Base-by-base conservation (phyloP, 2,888 invertebrate genomes). In the Eupithecia tripunctaria region DNA sequence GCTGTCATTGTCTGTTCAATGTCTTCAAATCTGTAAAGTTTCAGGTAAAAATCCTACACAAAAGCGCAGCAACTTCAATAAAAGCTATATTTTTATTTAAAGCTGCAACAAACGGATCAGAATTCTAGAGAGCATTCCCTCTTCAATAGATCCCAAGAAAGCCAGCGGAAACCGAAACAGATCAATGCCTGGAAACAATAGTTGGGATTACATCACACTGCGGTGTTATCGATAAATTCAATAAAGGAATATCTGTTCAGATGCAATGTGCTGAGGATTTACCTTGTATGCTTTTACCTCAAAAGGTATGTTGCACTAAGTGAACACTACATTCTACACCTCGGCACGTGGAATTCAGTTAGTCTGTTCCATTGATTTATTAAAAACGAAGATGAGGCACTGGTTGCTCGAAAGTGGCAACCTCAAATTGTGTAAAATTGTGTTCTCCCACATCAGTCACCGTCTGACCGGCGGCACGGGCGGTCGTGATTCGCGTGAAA, bases 171-270 rank as follows among this genome's bases (percentile, higher is more conserved):
- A 69, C 67, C 56, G 63, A 69, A 74, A 75, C 69, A 75, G 71
- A 75, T 75, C 75, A 73, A 68, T 75, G 73, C 68, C 27, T 51
- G 63, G 66, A 75, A 76, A 76, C 76, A 76, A 76, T 72, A 65
- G 72, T 68, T 69, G 60, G 75, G 72, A 74, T 75, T 76, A 75
- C 71, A 77, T 72, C 70, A 71, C 72, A 41, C 7, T 62, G 38
- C 59, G 60, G 68, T 60, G 29, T 47, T 67, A 8, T 59, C 73
- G 64, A 79, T 76, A 76, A 74, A 79, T 76, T 76, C 75, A 72
- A 79, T 77, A 77, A 21, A 59, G 25, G 67, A 70, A 76, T 73
- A 74, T 75, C 69, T 72, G 74, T 73, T 74, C 68, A 67, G 51
- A 71, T 67, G 21, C 62, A 5, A 21, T 64, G n/a, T 72, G 25